Evolutionary conservation across 2,888 invertebrate species (phyloP), one percentile per base, ranked within the genome.

Genomic region (Ypsolopha scabrella): DNA sequence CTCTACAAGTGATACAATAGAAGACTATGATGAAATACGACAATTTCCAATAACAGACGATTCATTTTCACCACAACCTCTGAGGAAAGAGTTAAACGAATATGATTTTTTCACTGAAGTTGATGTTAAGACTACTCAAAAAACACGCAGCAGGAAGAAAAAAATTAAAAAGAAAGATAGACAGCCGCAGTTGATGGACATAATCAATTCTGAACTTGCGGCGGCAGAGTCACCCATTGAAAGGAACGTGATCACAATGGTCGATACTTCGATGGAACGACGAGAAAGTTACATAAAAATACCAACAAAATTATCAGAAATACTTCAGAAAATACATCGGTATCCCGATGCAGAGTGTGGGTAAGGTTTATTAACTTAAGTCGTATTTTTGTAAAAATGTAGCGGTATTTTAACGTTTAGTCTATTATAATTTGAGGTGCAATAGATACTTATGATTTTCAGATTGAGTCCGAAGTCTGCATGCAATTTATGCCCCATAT

Each of bases 11-110:
- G 78, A 75, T 51, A 76, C 36, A 24, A 39, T 77, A 45, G 75
- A 83, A 63, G 76, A 80, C 55, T 81, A 83, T 59, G 72, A 82
- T 41, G 82, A 83, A 65, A 80, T 80, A 53, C 67, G 66, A 51
- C 63, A 69, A 54, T 68, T 68, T 6, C 61, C 60, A 49, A 33
- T 53, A 58, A 41, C 65, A 70, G 53, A 62, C 58, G 13, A 7
- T 41, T 24, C 60, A 35, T 64, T 65, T 38, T 56, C 60, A 37
- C 53, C 62, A 2, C 61, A 65, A 53, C 55, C 60, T 24, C 54
- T 61, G 1, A 41, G 53, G 11, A 69, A 63, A 58, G 52, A 62
- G 7, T 52, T 70, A 7, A 70, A 65, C 46, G 70, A 71, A 52
- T 67, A 68, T 52, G 75, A 80, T 57, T 85, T 85, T 56, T 85